Evolutionary conservation across 1,140 invertebrate genomes (phyloP).

Genomic region (Penaeus indicus): DNA sequence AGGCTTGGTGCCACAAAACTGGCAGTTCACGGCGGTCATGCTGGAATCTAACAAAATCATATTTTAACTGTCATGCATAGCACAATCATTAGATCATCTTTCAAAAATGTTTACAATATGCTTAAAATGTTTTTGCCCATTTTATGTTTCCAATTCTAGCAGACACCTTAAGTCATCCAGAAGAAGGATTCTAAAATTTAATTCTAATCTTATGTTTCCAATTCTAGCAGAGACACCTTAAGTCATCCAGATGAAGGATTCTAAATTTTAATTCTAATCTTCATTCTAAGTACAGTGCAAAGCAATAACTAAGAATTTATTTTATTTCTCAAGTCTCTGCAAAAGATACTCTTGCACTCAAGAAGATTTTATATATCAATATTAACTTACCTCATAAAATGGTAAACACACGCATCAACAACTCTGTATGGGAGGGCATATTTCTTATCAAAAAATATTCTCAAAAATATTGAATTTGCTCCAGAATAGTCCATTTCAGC

Average conservation of each 20-base stretch:
- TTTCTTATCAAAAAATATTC: slow-evolving; percentile 97
- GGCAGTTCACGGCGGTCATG: slow-evolving; percentile 86
- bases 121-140: no score
- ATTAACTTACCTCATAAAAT: slow-evolving; percentile 84
- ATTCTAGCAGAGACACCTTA: no score
- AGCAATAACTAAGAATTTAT: no score
- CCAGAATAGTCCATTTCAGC: slow-evolving; percentile 98
- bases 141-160: no score
- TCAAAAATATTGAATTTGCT: slow-evolving; percentile 96
- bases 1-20: slow-evolving; percentile 96
- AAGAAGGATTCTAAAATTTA: no score
- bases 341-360: neutral
- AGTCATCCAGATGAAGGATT: no score
- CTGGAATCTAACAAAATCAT: slow-evolving; percentile 80
- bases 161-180: no score
- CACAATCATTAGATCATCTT: no score
- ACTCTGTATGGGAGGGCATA: slow-evolving; percentile 97
- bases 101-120: no score
- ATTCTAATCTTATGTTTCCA: no score
- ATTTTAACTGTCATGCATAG: neutral
- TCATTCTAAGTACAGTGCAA: no score
- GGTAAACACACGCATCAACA: slow-evolving; percentile 94
- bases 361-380: neutral
- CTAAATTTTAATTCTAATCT: no score
- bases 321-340: neutral